Base-by-base conservation (phyloP, 2,113 vertebrate species). In the Varanus komodoensis region DNA sequence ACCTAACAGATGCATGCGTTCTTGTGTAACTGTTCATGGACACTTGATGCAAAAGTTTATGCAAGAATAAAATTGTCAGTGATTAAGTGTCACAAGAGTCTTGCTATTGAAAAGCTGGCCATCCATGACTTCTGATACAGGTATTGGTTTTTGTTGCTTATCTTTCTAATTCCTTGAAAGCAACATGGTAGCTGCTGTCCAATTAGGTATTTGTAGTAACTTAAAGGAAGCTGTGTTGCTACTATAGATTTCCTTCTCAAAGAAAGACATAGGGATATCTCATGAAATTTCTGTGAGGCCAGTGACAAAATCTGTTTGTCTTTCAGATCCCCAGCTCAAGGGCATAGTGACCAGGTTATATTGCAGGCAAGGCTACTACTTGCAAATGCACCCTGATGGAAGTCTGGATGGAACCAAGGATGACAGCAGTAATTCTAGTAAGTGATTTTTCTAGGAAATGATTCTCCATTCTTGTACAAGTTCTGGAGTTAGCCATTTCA, bases 301-400 rank as follows among this genome's bases (percentile, higher is more conserved):
- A 94, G 97, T 96, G 95, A 95, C 86, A 96, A 92, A 96, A 95
- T 97, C 89, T 97, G 93, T 96, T 97, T 97, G 96, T 96, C 94
- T 97, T 98, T 95, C 98, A 99, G 99, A 99, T 99, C 99, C 99
- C 98, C 99, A 99, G 98, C 99, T 99, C 98, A 99, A 99, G 99
- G 99, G 99, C 96, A 99, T 99, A 99, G 99, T 99, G 98, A 99
- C 99, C 98, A 99, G 99, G 98, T 99, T 99, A 98, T 99, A 99
- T 97, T 99, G 99, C 99, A 99, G 99, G 98, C 99, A 99, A 98
- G 99, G 99, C 97, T 99, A 99, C 98, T 99, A 99, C 99, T 99
- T 99, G 99, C 99, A 99, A 98, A 99, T 99, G 99, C 99, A 99
- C 97, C 98, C 99, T 91, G 99, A 99, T 99, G 99, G 99, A 98